Percentiles rank a stretch among this genome's conserved stretches.
phyloP scores from a whole-genome alignment of 2,888 invertebrate species.

The Pristionchus exspectatus region DNA sequence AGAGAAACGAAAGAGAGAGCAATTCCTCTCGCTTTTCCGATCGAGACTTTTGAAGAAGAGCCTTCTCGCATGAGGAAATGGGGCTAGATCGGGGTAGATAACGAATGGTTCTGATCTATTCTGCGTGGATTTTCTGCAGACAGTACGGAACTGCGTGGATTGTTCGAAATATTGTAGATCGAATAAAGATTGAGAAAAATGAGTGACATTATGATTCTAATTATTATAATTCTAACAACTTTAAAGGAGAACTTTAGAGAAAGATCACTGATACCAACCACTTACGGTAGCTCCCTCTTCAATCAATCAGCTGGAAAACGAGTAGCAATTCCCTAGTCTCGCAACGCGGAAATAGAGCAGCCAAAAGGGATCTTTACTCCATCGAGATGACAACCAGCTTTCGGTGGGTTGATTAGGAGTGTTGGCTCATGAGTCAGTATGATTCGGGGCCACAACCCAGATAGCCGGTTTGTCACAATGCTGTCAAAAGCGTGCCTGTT shows the following conservation, averaged over 20 bases:
- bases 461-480: too few relatives aligned
- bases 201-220: too few relatives aligned
- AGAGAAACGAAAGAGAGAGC: neutral
- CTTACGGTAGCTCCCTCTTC: neutral
- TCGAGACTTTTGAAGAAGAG: conserved; percentile 6
- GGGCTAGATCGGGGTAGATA: neutral
- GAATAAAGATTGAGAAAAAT: too few relatives aligned
- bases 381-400: neutral
- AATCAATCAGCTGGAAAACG: neutral
- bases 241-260: too few relatives aligned
- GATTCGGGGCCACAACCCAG: too few relatives aligned
- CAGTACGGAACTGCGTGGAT: too few relatives aligned
- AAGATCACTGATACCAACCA: neutral
- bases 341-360: neutral
- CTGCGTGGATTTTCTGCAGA: too few relatives aligned
- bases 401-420: neutral
- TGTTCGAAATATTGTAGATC: too few relatives aligned
- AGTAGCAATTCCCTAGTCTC: neutral
- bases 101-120: neutral
- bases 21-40: neutral
- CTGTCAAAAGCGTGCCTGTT: too few relatives aligned
- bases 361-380: neutral
- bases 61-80: neutral
- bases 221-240: too few relatives aligned
- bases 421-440: neutral